Conservation (phyloP, 2,888 invertebrate species). For the Marronus borbonicus region DNA sequence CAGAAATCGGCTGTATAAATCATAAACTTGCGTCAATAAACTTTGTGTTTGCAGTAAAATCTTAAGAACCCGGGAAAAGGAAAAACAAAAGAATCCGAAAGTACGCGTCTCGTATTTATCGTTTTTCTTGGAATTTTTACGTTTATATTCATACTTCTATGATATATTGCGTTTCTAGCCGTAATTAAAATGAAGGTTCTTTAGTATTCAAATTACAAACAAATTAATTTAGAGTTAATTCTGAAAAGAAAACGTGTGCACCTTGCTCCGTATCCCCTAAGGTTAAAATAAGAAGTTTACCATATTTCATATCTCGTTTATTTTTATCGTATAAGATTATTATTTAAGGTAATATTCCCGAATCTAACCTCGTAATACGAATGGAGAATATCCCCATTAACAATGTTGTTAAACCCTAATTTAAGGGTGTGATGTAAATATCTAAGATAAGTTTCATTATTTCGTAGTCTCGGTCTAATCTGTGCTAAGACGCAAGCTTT, state of each 20-base stretch:
- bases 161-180: too few relatives aligned
- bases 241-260: too few relatives aligned
- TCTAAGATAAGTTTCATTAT: slow-evolving; percentile 65
- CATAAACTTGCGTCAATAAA: slow-evolving; percentile 42
- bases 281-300: slow-evolving; percentile 6
- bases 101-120: slow-evolving; percentile 21
- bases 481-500: slow-evolving; percentile 62
- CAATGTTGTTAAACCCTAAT: slow-evolving; percentile 64
- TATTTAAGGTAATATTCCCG: slow-evolving; percentile 38
- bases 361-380: slow-evolving; percentile 16
- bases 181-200: not conserved
- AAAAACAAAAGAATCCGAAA: slow-evolving; percentile 19
- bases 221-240: too few relatives aligned
- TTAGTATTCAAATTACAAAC: not conserved
- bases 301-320: not conserved
- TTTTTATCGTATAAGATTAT: slow-evolving; percentile 35
- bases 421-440: slow-evolving; percentile 65
- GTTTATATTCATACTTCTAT: not conserved
- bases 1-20: slow-evolving; percentile 40
- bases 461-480: slow-evolving; percentile 63
- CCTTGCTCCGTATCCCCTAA: too few relatives aligned
- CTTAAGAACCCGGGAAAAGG: slow-evolving; percentile 2
- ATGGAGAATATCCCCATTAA: slow-evolving; percentile 61
- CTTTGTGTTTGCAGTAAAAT: slow-evolving; percentile 39
- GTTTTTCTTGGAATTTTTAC: slow-evolving; percentile 28